phyloP scores from a whole-genome alignment of 1,140 invertebrate genomes.

The Drosophila ogumai region DNA sequence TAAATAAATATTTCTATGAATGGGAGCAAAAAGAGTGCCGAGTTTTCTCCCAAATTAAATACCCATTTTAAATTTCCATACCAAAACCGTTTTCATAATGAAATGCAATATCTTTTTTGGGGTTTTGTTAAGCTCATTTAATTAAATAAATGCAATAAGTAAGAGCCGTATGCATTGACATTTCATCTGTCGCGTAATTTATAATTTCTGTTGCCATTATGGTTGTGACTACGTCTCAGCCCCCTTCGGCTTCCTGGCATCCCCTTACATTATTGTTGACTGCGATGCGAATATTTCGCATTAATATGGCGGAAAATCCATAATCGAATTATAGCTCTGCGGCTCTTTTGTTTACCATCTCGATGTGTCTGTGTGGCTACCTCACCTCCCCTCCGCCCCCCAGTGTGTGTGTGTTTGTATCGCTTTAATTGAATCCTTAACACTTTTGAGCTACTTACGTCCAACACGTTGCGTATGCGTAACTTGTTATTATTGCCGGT shows the following conservation, averaged over 20 bases:
- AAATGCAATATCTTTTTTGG: conserved; percentile 14
- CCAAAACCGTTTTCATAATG: background rate
- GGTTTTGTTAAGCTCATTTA: conserved; percentile 55
- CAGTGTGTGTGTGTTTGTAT: conserved; percentile 65
- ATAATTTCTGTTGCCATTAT: conserved; percentile 82
- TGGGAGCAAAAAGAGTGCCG: background rate
- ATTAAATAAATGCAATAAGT: conserved; percentile 82
- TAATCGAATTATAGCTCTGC: conserved; percentile 80
- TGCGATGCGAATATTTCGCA: conserved; percentile 80
- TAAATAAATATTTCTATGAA: no score
- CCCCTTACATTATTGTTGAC: conserved; percentile 62
- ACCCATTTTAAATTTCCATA: background rate
- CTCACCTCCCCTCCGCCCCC: background rate
- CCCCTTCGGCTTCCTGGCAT: background rate
- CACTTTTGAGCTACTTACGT: conserved; percentile 82
- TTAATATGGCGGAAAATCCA: conserved; percentile 83
- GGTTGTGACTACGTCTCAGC: conserved; percentile 34
- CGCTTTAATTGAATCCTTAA: conserved; percentile 83
- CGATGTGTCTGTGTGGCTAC: conserved; percentile 23
- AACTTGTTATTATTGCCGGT: conserved; percentile 70
- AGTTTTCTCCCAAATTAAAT: background rate
- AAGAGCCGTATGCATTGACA: conserved; percentile 70
- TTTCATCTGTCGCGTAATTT: conserved; percentile 82
- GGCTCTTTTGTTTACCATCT: conserved; percentile 77
- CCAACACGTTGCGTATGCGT: conserved; percentile 80